These are phyloP conservation scores for Matsumyia berberina DNA, from an alignment of 2,888 invertebrate species.

Conservation along the genomic window DNA sequence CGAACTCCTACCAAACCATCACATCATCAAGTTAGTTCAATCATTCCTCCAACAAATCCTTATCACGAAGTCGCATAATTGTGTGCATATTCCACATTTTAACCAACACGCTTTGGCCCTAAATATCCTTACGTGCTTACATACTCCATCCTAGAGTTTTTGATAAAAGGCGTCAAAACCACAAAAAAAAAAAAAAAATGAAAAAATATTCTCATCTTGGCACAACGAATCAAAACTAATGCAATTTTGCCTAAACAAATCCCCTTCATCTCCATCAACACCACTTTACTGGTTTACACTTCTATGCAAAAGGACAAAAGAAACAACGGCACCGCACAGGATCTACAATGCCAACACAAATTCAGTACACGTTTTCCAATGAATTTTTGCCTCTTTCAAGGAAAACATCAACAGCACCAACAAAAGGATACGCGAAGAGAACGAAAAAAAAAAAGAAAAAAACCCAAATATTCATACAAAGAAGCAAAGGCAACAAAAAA, in stretches of 20 bases:
- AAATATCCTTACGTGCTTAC: no score
- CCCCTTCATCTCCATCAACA: slow-evolving; percentile 16
- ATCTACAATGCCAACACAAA: slow-evolving; percentile 42
- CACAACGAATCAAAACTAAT: slow-evolving; percentile 34
- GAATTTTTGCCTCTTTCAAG: slow-evolving; percentile 46
- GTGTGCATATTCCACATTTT: neutral
- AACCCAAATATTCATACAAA: no score
- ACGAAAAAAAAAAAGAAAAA: slow-evolving; percentile 50
- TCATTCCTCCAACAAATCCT: no score
- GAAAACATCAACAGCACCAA: slow-evolving; percentile 33
- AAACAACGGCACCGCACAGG: neutral
- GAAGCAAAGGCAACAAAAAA: slow-evolving; percentile 37
- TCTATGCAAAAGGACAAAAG: neutral
- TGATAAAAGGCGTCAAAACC: no score
- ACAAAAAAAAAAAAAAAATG: neutral
- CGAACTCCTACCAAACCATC: no score
- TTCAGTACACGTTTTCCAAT: slow-evolving; percentile 75
- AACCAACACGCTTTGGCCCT: no score
- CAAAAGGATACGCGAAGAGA: neutral
- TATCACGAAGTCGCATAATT: no score
- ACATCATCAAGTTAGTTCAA: no score
- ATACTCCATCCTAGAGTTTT: no score
- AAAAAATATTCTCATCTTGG: neutral
- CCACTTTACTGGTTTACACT: slow-evolving; percentile 26
- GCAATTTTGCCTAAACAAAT: slow-evolving; percentile 43